Evolutionary conservation across 2,113 vertebrate genomes (phyloP).

Genomic region (Cinclus mexicanus): DNA sequence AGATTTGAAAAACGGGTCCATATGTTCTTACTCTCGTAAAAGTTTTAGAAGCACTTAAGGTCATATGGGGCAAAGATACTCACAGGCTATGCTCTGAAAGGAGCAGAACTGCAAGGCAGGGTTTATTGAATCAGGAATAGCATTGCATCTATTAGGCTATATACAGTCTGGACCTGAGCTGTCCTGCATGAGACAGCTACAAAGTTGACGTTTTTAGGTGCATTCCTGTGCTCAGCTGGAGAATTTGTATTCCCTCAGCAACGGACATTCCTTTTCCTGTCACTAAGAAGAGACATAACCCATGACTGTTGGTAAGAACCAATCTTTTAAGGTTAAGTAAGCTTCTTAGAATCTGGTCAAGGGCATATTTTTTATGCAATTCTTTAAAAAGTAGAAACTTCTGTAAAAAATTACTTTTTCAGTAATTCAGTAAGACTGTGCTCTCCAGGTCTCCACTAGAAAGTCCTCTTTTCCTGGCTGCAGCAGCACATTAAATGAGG

Average conservation of each 20-base stretch:
- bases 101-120: not conserved
- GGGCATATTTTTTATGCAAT: not conserved
- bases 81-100: not conserved
- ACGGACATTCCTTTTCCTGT: not conserved
- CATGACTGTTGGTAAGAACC: accelerated
- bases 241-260: not conserved
- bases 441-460: not conserved
- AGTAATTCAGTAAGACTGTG: not conserved
- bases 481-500: not conserved
- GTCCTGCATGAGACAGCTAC: not conserved
- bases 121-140: not conserved
- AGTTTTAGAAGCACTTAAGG: not conserved
- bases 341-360: not conserved
- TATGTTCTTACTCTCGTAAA: not conserved
- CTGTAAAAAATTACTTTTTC: not conserved
- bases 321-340: not conserved
- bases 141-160: not conserved
- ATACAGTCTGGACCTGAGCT: not conserved
- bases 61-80: not conserved
- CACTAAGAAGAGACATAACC: not conserved
- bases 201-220: not conserved
- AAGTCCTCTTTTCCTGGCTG: not conserved
- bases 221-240: not conserved
- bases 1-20: not conserved
- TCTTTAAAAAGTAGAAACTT: not conserved